Evolutionary conservation across 2,113 vertebrate genomes (phyloP).

Genomic region (Egretta garzetta): DNA sequence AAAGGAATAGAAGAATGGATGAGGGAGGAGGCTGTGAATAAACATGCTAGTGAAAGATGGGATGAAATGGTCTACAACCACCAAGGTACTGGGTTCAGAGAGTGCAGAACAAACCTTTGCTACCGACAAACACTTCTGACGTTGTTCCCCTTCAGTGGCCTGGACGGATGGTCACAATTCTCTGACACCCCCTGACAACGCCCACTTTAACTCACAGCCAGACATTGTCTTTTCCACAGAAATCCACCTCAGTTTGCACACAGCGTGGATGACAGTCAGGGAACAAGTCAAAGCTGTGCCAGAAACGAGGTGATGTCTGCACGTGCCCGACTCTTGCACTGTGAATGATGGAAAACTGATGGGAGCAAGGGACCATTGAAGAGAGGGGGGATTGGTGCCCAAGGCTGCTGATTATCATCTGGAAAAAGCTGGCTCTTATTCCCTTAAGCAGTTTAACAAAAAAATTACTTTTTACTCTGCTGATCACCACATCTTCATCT

Average conservation of each 20-base stretch:
- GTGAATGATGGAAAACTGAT: background rate
- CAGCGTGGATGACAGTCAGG: background rate
- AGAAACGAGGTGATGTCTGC: background rate
- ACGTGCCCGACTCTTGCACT: accelerated
- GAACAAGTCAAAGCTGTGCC: background rate
- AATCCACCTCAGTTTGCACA: background rate
- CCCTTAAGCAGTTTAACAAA: background rate
- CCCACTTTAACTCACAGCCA: background rate
- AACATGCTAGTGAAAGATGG: background rate
- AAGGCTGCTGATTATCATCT: background rate
- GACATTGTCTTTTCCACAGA: background rate
- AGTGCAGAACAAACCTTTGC: background rate
- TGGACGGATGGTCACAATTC: too few species aligned
- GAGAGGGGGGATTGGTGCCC: background rate
- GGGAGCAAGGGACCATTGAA: background rate
- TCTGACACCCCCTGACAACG: background rate
- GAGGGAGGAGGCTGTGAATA: background rate
- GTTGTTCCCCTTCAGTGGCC: background rate
- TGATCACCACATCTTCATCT: background rate
- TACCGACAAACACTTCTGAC: too few species aligned
- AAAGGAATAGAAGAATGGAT: background rate
- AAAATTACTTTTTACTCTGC: background rate
- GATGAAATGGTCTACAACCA: background rate
- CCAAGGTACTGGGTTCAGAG: background rate
- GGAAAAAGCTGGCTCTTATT: background rate